Conservation (phyloP, 2,113 vertebrate species). For the Regulus satrapa region DNA sequence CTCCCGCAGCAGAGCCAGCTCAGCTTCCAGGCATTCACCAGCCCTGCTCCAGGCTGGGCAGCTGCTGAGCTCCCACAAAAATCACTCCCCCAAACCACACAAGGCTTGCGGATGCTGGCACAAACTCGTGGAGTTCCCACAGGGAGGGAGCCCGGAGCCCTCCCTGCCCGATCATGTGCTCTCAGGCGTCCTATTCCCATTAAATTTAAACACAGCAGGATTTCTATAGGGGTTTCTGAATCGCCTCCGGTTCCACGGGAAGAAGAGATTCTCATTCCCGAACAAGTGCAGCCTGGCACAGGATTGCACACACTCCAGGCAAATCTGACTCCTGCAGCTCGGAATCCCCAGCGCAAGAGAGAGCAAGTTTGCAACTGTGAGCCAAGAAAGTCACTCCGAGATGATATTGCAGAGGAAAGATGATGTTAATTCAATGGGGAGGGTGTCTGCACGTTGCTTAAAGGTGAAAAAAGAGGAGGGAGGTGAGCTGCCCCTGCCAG, state of each 20-base stretch:
- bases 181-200: background rate
- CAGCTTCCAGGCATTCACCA: rapidly evolving
- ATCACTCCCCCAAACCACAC: background rate
- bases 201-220: background rate
- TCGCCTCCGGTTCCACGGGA: background rate
- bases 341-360: background rate
- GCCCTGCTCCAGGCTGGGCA: background rate
- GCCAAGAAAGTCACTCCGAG: background rate
- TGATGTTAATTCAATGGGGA: background rate
- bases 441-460: background rate
- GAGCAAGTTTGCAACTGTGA: background rate
- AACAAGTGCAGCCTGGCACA: background rate
- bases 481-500: background rate
- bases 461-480: background rate
- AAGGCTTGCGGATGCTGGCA: background rate
- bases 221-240: background rate
- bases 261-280: background rate
- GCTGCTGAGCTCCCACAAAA: background rate
- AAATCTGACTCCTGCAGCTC: background rate
- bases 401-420: background rate
- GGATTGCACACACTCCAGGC: background rate
- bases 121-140: rapidly evolving
- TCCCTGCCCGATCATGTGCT: rapidly evolving
- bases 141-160: background rate
- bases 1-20: background rate